Conservation (phyloP, 2,113 vertebrate genomes). For the Cyanoramphus novaezelandiae region DNA sequence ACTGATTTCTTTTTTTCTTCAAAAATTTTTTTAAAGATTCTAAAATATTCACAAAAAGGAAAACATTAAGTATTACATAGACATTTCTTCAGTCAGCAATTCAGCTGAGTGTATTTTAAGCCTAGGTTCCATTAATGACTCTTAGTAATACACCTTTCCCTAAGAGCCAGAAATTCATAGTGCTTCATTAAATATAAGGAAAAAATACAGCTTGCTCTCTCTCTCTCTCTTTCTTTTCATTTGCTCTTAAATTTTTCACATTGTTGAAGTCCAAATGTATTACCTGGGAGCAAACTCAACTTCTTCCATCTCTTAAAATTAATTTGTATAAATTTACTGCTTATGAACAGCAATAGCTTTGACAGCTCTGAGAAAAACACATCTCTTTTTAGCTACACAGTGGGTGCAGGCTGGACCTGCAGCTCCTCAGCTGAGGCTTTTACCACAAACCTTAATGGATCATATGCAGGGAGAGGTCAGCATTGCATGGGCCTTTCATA, state of each 20-base stretch:
- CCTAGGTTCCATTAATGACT: conserved; percentile 56
- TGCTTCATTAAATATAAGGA: conserved; percentile 59
- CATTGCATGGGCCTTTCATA: not conserved
- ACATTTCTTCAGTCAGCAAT: conserved; percentile 36
- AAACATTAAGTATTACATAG: conserved; percentile 64
- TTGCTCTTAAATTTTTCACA: conserved; percentile 54
- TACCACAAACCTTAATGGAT: not conserved
- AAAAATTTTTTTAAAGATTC: conserved; percentile 42
- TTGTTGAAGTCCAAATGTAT: conserved; percentile 27
- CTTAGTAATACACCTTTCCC: conserved; percentile 60
- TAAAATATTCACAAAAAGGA: conserved; percentile 60
- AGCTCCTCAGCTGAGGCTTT: not conserved
- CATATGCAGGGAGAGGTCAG: not conserved
- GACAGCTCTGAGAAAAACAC: conserved; percentile 25
- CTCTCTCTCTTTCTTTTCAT: not conserved
- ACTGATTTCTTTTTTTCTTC: not conserved
- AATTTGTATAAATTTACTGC: conserved; percentile 38
- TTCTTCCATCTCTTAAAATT: conserved; percentile 33
- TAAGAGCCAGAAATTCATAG: conserved; percentile 49
- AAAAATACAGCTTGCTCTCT: not conserved
- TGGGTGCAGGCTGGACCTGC: not conserved
- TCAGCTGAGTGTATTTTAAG: conserved; percentile 54
- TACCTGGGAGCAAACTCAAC: conserved; percentile 23
- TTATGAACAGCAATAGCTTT: conserved; percentile 36
- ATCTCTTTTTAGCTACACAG: not conserved